Evolutionary conservation across 2,797 vertebrate genomes (phyloP).

Genomic region (Vultur gryphus): DNA sequence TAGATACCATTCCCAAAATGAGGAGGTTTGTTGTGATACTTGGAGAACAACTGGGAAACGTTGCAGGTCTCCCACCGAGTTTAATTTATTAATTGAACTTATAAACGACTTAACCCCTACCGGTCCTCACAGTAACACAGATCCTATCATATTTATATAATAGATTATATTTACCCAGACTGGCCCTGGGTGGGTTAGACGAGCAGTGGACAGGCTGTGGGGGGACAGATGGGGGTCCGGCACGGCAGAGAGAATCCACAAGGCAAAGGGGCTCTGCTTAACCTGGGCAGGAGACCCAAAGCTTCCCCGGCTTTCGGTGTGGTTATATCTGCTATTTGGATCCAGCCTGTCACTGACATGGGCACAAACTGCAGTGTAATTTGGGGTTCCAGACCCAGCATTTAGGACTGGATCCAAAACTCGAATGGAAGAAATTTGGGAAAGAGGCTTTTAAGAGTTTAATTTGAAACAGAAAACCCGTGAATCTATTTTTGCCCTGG

Average conservation of each 20-base stretch:
- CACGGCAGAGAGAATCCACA: background rate
- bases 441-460: conserved; percentile 29
- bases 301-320: background rate
- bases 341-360: background rate
- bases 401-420: conserved; percentile 27
- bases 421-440: conserved; percentile 12
- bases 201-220: background rate
- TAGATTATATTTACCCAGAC: background rate
- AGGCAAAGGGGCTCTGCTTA: background rate
- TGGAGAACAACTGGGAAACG: background rate
- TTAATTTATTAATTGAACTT: conserved; percentile 23
- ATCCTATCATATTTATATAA: background rate
- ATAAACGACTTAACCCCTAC: background rate
- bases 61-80: background rate
- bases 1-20: background rate
- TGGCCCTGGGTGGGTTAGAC: background rate
- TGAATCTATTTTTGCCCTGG: conserved; percentile 13
- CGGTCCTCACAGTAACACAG: background rate
- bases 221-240: background rate
- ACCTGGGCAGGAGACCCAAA: background rate
- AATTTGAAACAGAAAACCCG: conserved; percentile 43
- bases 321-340: background rate
- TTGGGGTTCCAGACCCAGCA: background rate
- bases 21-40: conserved; percentile 17
- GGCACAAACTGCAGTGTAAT: background rate